Percentiles rank a stretch among this genome's conserved stretches.
Evolutionary conservation across 2,888 invertebrate species (phyloP).

Genomic region (Monochamus alternatus): DNA sequence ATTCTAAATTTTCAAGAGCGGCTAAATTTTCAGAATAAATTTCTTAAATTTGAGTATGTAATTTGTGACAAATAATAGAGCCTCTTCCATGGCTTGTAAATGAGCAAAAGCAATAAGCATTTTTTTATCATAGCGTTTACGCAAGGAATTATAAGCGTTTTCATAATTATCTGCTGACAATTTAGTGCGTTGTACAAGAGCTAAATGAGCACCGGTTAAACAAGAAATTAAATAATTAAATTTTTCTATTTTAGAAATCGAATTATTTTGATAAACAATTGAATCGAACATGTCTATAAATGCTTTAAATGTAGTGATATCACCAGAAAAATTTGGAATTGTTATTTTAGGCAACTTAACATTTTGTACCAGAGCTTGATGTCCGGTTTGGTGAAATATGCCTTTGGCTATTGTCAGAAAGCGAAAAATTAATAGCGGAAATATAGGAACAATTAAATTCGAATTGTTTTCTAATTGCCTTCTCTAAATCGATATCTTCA

Average conservation of each 20-base stretch:
- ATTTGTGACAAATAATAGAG: constrained; percentile 5
- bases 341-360: constrained; percentile 21
- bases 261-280: constrained; percentile 15
- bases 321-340: constrained; percentile 31
- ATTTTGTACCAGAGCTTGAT: constrained; percentile 1
- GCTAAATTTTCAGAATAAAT: constrained; percentile 20
- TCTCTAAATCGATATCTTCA: neutral
- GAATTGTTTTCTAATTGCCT: constrained; percentile 3
- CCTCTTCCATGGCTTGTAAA: constrained; percentile 27
- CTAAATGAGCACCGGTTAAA: constrained; percentile 17
- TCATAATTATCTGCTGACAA: constrained; percentile 28
- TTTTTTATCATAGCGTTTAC: constrained; percentile 27
- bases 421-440: neutral
- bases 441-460: constrained; percentile 5
- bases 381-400: neutral
- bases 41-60: neutral
- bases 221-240: constrained; percentile 28
- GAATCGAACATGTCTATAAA: constrained; percentile 23
- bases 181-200: constrained; percentile 13
- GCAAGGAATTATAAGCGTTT: constrained; percentile 8
- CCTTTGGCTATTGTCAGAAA: neutral
- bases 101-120: constrained; percentile 16
- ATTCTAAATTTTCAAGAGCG: constrained; percentile 22
- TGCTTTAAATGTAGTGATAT: constrained; percentile 20
- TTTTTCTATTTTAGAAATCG: constrained; percentile 29